Conservation (phyloP, 2,888 invertebrate genomes). For the Gasteruption jaculator region DNA sequence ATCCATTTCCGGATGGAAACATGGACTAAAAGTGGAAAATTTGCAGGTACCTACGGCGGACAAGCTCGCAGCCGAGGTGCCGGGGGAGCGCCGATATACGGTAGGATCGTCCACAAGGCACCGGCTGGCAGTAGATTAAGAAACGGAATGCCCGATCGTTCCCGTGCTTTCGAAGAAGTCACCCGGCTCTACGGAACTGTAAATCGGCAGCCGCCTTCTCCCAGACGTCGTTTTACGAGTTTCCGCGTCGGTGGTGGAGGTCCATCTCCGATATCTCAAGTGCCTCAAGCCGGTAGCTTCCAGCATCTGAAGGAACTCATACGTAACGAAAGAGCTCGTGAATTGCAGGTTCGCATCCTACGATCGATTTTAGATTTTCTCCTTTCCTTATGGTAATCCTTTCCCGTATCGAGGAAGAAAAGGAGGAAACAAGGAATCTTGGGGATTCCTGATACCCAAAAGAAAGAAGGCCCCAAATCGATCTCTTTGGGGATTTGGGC, state of each 20-base stretch:
- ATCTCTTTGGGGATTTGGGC: too few species aligned
- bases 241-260: constrained; percentile 30
- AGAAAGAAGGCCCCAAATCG: too few species aligned
- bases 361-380: not conserved
- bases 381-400: not conserved
- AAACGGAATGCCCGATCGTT: constrained; percentile 49
- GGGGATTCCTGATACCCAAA: too few species aligned
- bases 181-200: constrained; percentile 54
- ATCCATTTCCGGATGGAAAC: too few species aligned
- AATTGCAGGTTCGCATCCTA: constrained; percentile 53
- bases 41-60: constrained; percentile 18
- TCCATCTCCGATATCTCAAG: constrained; percentile 27
- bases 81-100: constrained; percentile 60
- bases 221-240: constrained; percentile 49
- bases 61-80: constrained; percentile 37
- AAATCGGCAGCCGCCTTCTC: constrained; percentile 53
- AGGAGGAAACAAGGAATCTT: not conserved
- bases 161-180: constrained; percentile 56
- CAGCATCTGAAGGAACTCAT: constrained; percentile 78
- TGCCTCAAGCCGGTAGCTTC: constrained; percentile 56
- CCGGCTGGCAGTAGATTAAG: constrained; percentile 54
- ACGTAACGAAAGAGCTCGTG: constrained; percentile 71
- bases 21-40: too few species aligned
- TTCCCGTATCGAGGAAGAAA: constrained; percentile 7
- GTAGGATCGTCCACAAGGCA: constrained; percentile 68